Evolutionary conservation across 2,113 vertebrate genomes (phyloP).

Genomic region (Carassius carassius): DNA sequence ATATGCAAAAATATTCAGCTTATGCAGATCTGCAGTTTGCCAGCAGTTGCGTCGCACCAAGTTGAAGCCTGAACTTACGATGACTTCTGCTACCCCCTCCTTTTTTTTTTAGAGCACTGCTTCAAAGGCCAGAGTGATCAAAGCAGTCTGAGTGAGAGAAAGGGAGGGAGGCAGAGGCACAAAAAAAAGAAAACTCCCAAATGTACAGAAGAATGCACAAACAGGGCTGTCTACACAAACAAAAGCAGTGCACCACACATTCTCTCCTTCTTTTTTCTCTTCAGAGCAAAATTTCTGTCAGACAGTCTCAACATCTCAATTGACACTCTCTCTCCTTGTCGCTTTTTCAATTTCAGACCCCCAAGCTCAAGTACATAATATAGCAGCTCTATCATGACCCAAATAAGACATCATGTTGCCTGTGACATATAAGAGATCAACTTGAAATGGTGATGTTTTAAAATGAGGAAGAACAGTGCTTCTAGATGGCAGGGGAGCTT

Average conservation of each 20-base stretch:
- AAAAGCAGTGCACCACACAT: slow-evolving; percentile 69
- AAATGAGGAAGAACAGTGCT: slow-evolving; percentile 38
- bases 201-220: slow-evolving; percentile 67
- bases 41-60: slow-evolving; percentile 76
- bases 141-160: slow-evolving; percentile 78
- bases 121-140: slow-evolving; percentile 89
- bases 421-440: slow-evolving; percentile 12
- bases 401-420: slow-evolving; percentile 74
- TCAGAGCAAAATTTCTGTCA: slow-evolving; percentile 61
- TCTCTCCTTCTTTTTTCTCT: slow-evolving; percentile 57
- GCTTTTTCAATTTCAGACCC: slow-evolving; percentile 24
- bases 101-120: slow-evolving; percentile 75
- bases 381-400: slow-evolving; percentile 76
- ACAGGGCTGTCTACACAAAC: slow-evolving; percentile 71
- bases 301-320: slow-evolving; percentile 79
- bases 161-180: slow-evolving; percentile 62
- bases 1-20: slow-evolving; percentile 66
- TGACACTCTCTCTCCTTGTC: slow-evolving; percentile 59
- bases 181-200: slow-evolving; percentile 65
- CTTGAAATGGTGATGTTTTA: slow-evolving; percentile 56
- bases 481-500: background rate
- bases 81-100: slow-evolving; percentile 80
- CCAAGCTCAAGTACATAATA: slow-evolving; percentile 68
- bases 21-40: slow-evolving; percentile 72
- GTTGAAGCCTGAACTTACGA: slow-evolving; percentile 82